Base-by-base conservation (phyloP, 2,797 vertebrate genomes). In the Discoglossus pictus region DNA sequence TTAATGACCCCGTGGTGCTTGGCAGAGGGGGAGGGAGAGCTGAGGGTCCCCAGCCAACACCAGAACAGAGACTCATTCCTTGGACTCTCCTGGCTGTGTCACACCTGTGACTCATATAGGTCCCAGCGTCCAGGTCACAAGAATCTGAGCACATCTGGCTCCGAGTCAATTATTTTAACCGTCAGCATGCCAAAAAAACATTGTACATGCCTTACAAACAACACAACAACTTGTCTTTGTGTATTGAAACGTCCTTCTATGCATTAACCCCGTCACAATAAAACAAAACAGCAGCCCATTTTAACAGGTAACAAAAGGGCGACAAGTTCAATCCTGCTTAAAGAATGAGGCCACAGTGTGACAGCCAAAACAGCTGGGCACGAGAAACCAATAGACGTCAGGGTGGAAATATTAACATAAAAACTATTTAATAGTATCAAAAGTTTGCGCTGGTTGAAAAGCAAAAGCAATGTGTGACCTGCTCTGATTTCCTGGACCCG, bases 1-100 rank as follows among this genome's bases (percentile, higher is more conserved):
- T 71, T 71, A 71, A 71, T 71, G 68, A 71, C 68, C 68, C 68
- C 51, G 60, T 71, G 61, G 67, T 71, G 68, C 68, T 71, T 71
- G 68, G 68, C 68, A 71, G 34, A 56, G n/a, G 13, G 60, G 46
- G 25, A 54, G 55, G 51, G 60, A 43, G 50, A 56, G 52, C 25
- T 17, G 53, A 63, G 61, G 68, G 60, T 64, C 68, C 47, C 25
- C 55, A 71, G 68, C 61, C 68, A 71, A 56, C 63, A 71, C 51
- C 60, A 43, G 43, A 71, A 58, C 61, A 58, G 35, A 64, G 52
- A 24, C 68, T 71, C 61, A 64, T 51, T 71, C 60, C 68, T 70
- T 71, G 68, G 52, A 71, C 53, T 51, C 47, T 31, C 16, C 68
- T 71, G 52, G 68, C 68, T 64, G 36, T 64, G 51, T 64, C 64